Base-by-base conservation (phyloP, 2,888 invertebrate species). In the Exephanes ischioxanthus region DNA sequence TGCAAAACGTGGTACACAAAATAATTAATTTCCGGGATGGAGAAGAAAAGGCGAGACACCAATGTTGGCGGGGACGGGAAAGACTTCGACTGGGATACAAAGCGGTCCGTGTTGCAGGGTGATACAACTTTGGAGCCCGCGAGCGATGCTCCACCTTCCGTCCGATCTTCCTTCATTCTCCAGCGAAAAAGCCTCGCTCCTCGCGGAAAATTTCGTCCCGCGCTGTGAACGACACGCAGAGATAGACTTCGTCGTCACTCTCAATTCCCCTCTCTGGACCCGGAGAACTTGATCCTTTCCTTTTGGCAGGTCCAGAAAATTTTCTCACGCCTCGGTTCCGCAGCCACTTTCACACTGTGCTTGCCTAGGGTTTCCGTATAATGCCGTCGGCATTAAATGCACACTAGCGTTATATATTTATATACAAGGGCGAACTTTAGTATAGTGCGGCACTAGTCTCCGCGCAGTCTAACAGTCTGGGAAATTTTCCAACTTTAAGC, bases 401-500 rank as follows among this genome's bases (percentile, higher is more conserved):
- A 70, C 66, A 72, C 67, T 67, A 37, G 78, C 45, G 33, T 63
- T 33, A 33, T 51, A 71, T 63, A 58, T 26, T 61, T 61, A 33
- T 51, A 71, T 22, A 58, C 26, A 70, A 30, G 41, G 58, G 22
- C 58, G 33, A 75, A 48, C 30, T 63, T 61, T 30, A 48, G 30
- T 61, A 63, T 5, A 26, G 48, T 51, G 45, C 41, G 41, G 30
- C 19, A 37, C 37, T 6, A 37, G 37, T 37, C 37, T 37, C 37
- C 37, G 37, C 11, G 19, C 16, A 30, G 48, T 33, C 30, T 0
- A 41, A 75, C 61, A 75, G 91, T 91, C 91, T 91, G 91, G 89
- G 88, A 91, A 91, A 91, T 91, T 91, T 90, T 89, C 88, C 88
- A 67, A 89, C 87, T 89, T 88, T 87, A 89, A 37, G 88, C 88